Conservation (phyloP, 1,140 invertebrate genomes). For the Monomorium pharaonis region DNA sequence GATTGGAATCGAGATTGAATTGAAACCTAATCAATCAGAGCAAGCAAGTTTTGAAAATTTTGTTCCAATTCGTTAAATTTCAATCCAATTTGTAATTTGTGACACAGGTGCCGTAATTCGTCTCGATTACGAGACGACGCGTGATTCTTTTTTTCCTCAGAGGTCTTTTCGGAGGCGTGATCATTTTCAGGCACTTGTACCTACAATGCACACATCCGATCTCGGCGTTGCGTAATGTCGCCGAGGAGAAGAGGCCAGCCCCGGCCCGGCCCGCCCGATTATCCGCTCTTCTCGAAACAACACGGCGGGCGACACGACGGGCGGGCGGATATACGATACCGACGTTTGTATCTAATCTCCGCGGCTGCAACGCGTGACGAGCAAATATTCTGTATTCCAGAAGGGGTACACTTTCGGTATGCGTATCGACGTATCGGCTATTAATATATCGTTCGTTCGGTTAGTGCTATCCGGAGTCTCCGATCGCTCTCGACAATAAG, state of each 20-base stretch:
- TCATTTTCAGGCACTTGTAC: neutral
- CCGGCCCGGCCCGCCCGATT: no score
- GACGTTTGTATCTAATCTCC: slow-evolving; percentile 70
- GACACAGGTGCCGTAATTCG: no score
- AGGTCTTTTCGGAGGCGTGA: neutral
- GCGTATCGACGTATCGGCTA: slow-evolving; percentile 60
- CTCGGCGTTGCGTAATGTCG: slow-evolving; percentile 45
- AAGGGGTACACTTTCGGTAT: slow-evolving; percentile 68
- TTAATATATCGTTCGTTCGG: slow-evolving; percentile 61
- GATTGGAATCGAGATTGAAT: no score
- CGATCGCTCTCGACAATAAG: slow-evolving; percentile 55
- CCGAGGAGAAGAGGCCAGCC: neutral
- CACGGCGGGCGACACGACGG: neutral
- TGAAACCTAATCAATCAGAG: no score
- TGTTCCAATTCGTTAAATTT: no score
- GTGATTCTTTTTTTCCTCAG: neutral
- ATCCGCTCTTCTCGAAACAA: slow-evolving; percentile 30
- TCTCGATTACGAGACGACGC: no score
- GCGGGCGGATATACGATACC: slow-evolving; percentile 58
- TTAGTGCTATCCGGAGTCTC: slow-evolving; percentile 56
- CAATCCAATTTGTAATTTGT: no score
- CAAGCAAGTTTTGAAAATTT: no score
- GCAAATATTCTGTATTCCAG: slow-evolving; percentile 60
- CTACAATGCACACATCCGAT: neutral
- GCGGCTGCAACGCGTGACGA: slow-evolving; percentile 38